Evolutionary conservation across 35 echinoderm and acorn worm species (phyloP).

Genomic region (Diadema setosum): DNA sequence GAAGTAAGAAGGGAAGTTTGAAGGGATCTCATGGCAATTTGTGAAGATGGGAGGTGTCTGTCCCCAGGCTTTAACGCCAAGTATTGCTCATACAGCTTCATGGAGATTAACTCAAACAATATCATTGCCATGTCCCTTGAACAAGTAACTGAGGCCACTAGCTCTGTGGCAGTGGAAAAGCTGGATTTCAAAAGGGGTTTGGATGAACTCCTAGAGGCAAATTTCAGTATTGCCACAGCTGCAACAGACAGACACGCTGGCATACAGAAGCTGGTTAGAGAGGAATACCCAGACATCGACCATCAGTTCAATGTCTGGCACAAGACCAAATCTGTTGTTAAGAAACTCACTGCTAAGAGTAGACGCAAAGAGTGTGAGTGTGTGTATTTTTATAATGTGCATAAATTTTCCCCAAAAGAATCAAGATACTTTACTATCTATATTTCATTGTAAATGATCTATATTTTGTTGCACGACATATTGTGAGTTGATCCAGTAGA

Average conservation of each 20-base stretch:
- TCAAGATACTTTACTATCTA: too few species aligned
- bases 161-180: conserved; percentile 56
- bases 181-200: background rate
- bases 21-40: background rate
- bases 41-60: conserved; percentile 59
- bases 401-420: too few species aligned
- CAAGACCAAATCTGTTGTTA: conserved; percentile 21
- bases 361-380: conserved; percentile 13
- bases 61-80: too few species aligned
- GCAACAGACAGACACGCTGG: conserved; percentile 56
- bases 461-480: too few species aligned
- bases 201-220: background rate
- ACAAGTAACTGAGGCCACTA: conserved; percentile 43
- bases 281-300: conserved; percentile 24
- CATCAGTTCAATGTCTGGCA: conserved; percentile 60
- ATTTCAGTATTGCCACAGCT: background rate
- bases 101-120: conserved; percentile 14
- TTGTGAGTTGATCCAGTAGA: too few species aligned
- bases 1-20: too few species aligned
- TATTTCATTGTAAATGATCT: too few species aligned
- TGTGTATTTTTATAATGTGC: too few species aligned
- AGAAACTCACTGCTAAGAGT: background rate
- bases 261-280: background rate
- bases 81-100: conserved; percentile 51
- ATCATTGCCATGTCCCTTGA: conserved; percentile 30